Conservation (phyloP, 35 echinoderm and acorn worm genomes). For the Amphiura filiformis region DNA sequence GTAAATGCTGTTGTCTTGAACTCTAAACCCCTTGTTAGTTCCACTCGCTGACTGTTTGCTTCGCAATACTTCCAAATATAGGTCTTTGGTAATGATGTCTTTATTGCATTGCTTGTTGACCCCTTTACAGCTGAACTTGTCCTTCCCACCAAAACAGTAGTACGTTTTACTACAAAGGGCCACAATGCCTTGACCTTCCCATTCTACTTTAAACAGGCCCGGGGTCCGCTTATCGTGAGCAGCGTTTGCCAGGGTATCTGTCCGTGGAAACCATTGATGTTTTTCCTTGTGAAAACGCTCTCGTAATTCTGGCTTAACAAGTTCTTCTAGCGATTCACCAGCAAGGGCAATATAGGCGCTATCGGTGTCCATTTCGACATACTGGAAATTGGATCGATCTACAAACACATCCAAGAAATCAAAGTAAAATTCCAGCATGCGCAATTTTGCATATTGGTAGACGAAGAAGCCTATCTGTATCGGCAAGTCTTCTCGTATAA, state of each 20-base stretch:
- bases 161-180: conserved; percentile 40
- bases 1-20: conserved; percentile 36
- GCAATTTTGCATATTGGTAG: conserved; percentile 31
- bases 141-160: conserved; percentile 34
- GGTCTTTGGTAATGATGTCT: conserved; percentile 19
- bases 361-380: conserved; percentile 46
- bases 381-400: conserved; percentile 6
- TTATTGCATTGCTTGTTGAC: conserved; percentile 37
- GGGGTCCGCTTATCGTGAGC: conserved; percentile 43
- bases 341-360: conserved; percentile 51
- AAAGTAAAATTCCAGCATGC: conserved; percentile 51
- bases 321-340: conserved; percentile 8
- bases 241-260: conserved; percentile 20
- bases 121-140: conserved; percentile 49
- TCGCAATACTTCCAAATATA: conserved; percentile 37
- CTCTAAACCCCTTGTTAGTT: conserved; percentile 40
- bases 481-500: conserved; percentile 30
- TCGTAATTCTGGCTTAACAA: conserved; percentile 40
- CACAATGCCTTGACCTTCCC: conserved; percentile 58
- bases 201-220: conserved; percentile 49
- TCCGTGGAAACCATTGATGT: conserved; percentile 29
- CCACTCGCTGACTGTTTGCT: neutral
- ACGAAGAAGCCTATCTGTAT: conserved; percentile 34
- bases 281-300: neutral
- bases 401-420: conserved; percentile 30